These are phyloP conservation scores for Ophraella communa DNA, from an alignment of 2,888 invertebrate genomes.

Conservation along the genomic window DNA sequence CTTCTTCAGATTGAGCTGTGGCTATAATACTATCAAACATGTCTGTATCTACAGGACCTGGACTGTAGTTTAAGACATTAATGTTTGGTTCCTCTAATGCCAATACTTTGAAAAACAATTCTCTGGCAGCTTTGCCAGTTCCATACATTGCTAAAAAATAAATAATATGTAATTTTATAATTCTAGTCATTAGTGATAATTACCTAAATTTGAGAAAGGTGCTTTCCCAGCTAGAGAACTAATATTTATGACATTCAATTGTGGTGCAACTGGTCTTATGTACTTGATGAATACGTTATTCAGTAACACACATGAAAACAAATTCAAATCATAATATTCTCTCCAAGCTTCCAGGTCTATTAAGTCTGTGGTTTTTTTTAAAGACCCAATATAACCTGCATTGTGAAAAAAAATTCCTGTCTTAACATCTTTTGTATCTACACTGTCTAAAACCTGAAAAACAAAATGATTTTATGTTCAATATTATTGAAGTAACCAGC, in stretches of 20 bases:
- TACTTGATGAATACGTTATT: conserved; percentile 74
- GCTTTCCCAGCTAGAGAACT: conserved; percentile 82
- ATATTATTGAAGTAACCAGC: neutral
- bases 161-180: too few relatives aligned
- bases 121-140: conserved; percentile 85
- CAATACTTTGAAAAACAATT: conserved; percentile 86
- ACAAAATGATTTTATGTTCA: neutral
- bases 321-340: conserved; percentile 76
- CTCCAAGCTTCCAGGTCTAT: conserved; percentile 69
- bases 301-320: conserved; percentile 56
- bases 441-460: conserved; percentile 53
- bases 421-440: conserved; percentile 62
- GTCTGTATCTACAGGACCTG: conserved; percentile 90
- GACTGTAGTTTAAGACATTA: conserved; percentile 86
- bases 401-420: conserved; percentile 84
- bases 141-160: conserved; percentile 74
- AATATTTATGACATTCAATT: conserved; percentile 75
- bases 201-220: conserved; percentile 73
- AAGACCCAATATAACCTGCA: conserved; percentile 82
- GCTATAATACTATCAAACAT: conserved; percentile 77
- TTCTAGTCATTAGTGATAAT: too few relatives aligned
- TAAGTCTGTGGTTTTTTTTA: conserved; percentile 70
- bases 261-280: conserved; percentile 45
- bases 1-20: conserved; percentile 67
- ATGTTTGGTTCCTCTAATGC: conserved; percentile 79